phyloP scores from a whole-genome alignment of 2,113 vertebrate species.

The Osmerus mordax region DNA sequence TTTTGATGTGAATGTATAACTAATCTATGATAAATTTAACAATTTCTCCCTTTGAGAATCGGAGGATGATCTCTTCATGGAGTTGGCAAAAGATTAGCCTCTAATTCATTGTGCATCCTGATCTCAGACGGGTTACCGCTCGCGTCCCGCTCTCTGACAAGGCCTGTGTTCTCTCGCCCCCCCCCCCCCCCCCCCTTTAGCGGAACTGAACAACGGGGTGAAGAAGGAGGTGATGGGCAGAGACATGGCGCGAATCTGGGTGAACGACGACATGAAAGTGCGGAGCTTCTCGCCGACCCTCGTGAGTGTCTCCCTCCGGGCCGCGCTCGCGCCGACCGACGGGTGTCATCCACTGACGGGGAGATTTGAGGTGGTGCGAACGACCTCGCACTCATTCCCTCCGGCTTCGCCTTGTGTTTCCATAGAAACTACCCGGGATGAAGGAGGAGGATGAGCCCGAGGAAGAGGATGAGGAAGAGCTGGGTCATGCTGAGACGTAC shows the following conservation, averaged over 20 bases:
- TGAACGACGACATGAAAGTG: conserved; percentile 87
- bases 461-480: conserved; percentile 96
- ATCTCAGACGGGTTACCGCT: too few relatives aligned
- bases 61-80: too few relatives aligned
- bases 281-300: conserved; percentile 82
- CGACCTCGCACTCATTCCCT: too few relatives aligned
- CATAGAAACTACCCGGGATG: conserved; percentile 83
- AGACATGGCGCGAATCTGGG: conserved; percentile 92
- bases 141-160: not conserved
- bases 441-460: conserved; percentile 96
- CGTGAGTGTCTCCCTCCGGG: conserved; percentile 30
- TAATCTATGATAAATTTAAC: too few relatives aligned
- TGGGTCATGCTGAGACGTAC: conserved; percentile 96
- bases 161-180: not conserved
- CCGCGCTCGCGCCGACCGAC: too few relatives aligned
- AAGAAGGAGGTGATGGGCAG: conserved; percentile 91
- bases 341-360: too few relatives aligned
- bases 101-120: too few relatives aligned
- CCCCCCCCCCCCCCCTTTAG: conserved; percentile 39
- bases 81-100: too few relatives aligned
- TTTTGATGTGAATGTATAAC: too few relatives aligned
- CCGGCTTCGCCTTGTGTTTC: not conserved
- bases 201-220: conserved; percentile 90
- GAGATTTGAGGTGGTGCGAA: too few relatives aligned
- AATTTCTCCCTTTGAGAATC: too few relatives aligned